phyloP scores from a whole-genome alignment of 2,888 invertebrate genomes.

The Apotomis turbidana region DNA sequence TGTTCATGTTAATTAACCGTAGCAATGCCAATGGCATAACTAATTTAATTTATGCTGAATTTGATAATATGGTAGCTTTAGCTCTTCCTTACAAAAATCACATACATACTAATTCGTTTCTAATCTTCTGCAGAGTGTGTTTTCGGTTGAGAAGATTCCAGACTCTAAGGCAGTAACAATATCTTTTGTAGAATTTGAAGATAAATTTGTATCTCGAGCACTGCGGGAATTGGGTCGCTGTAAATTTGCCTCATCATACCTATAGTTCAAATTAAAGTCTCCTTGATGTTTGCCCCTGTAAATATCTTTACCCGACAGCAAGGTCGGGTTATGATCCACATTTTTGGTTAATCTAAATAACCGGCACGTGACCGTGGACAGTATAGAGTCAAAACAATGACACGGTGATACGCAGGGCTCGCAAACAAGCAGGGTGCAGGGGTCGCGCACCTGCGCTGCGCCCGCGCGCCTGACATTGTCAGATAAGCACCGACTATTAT shows the following conservation, averaged over 20 bases:
- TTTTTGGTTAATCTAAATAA: conserved; percentile 9
- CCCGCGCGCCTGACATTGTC: conserved; percentile 78
- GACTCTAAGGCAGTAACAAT: too few species aligned
- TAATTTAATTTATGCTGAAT: conserved; percentile 9
- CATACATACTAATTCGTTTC: too few species aligned
- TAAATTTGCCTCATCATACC: not conserved
- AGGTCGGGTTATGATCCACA: conserved; percentile 4
- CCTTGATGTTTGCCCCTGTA: not conserved
- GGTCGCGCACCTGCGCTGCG: conserved; percentile 77
- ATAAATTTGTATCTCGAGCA: not conserved
- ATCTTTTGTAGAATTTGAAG: not conserved
- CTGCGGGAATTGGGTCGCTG: not conserved
- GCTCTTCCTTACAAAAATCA: not conserved
- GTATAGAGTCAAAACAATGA: conserved; percentile 44
- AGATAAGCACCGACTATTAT: conserved; percentile 83
- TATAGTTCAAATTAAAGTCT: not conserved
- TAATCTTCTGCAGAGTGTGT: too few species aligned
- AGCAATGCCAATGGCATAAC: conserved; percentile 11
- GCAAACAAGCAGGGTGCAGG: conserved; percentile 63
- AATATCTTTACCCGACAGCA: not conserved
- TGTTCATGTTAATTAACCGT: not conserved
- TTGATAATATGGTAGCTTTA: not conserved
- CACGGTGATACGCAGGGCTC: conserved; percentile 47
- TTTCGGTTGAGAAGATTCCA: too few species aligned
- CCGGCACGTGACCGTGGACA: conserved; percentile 44